Conservation (phyloP, 2,888 invertebrate species). For the Spodoptera littoralis region DNA sequence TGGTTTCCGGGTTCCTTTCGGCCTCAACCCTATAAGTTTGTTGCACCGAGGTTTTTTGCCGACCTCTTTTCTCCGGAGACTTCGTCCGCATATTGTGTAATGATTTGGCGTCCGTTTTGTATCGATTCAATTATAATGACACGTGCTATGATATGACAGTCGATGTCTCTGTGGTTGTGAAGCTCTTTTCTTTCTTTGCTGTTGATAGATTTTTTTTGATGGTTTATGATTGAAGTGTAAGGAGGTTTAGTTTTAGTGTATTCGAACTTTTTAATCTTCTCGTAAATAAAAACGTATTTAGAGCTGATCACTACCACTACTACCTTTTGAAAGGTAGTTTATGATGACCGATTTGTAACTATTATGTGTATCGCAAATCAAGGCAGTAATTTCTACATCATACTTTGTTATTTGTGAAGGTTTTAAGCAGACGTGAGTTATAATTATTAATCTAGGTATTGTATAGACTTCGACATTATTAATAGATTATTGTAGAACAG, state of each 20-base stretch:
- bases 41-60: constrained; percentile 64
- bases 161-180: constrained; percentile 7
- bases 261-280: no score
- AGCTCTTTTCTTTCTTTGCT: not conserved
- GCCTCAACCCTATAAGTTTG: constrained; percentile 63
- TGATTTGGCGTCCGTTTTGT: constrained; percentile 52
- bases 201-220: constrained; percentile 11
- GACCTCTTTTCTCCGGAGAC: constrained; percentile 60
- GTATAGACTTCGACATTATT: no score
- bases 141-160: constrained; percentile 45
- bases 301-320: no score
- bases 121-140: constrained; percentile 42
- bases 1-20: constrained; percentile 75
- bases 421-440: no score
- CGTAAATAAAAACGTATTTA: no score
- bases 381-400: no score
- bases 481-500: no score
- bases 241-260: constrained; percentile 5
- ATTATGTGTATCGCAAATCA: no score
- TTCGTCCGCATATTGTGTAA: constrained; percentile 65
- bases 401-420: no score
- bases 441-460: no score
- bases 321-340: no score
- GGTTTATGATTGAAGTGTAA: not conserved
- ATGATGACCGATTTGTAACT: no score